Percentiles rank a stretch among this genome's conserved stretches.
Conservation (phyloP, 2,113 vertebrate genomes). For the Poeciliopsis occidentalis region DNA sequence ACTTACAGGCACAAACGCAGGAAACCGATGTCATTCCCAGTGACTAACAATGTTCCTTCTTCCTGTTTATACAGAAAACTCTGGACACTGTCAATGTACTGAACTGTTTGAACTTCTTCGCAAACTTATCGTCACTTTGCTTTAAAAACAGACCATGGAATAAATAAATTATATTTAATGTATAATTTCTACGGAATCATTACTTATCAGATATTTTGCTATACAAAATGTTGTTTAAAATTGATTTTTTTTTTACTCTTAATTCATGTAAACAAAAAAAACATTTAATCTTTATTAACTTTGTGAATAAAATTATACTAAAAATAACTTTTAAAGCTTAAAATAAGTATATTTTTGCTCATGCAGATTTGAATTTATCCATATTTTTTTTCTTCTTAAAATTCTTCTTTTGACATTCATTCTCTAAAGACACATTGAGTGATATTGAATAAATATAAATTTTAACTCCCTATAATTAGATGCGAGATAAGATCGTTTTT, state of each 20-base stretch:
- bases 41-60: slow-evolving; percentile 60
- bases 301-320: background rate
- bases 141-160: background rate
- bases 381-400: background rate
- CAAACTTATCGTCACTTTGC: slow-evolving; percentile 19
- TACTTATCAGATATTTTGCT: background rate
- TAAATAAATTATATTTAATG: slow-evolving; percentile 3
- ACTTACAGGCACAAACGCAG: slow-evolving; percentile 57
- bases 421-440: background rate
- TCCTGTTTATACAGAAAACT: slow-evolving; percentile 54
- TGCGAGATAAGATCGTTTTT: background rate
- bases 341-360: background rate
- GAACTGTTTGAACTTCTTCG: background rate
- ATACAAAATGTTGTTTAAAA: background rate
- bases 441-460: background rate
- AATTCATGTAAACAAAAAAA: background rate
- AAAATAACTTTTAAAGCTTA: background rate
- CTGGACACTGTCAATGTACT: background rate
- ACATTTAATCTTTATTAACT: background rate
- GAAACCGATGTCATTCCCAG: slow-evolving; percentile 45
- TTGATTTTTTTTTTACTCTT: background rate
- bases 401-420: background rate
- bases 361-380: background rate
- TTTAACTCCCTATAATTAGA: background rate
- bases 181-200: background rate